Evolutionary conservation across 2,113 vertebrate genomes (phyloP).

Genomic region (Isichthys henryi): DNA sequence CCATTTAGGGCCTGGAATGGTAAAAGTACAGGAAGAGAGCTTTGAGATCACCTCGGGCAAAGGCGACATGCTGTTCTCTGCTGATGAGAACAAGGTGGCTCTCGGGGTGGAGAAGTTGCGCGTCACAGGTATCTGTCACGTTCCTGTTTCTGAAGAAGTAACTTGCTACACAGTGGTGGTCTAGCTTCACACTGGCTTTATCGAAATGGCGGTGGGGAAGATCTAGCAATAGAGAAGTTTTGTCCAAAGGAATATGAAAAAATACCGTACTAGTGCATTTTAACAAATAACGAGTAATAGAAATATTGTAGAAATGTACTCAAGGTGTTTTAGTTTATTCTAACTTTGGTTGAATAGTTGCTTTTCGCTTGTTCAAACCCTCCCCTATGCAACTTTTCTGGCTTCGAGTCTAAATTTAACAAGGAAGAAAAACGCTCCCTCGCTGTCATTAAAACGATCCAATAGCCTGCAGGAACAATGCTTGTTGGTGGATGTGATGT

Average conservation of each 20-base stretch:
- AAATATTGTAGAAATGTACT: background rate
- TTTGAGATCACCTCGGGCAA: slow-evolving; percentile 74
- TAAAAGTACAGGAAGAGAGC: slow-evolving; percentile 66
- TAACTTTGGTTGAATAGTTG: background rate
- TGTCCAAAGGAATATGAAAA: background rate
- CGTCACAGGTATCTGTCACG: slow-evolving; percentile 72
- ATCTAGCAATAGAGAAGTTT: background rate
- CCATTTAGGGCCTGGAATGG: slow-evolving; percentile 73
- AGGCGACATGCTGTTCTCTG: slow-evolving; percentile 76
- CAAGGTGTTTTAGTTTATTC: background rate
- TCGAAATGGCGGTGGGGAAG: background rate
- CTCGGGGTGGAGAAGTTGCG: slow-evolving; percentile 83
- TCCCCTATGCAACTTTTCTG: background rate
- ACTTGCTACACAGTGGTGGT: background rate
- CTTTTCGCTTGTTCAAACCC: background rate
- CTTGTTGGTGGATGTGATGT: background rate
- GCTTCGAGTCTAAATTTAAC: background rate
- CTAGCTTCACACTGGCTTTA: background rate
- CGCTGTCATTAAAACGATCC: background rate
- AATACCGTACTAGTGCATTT: background rate
- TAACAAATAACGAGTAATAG: background rate
- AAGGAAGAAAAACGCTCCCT: background rate
- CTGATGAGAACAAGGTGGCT: slow-evolving; percentile 66
- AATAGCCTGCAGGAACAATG: background rate
- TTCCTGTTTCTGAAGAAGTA: background rate